These are phyloP conservation scores for Champsocephalus esox DNA, from an alignment of 2,797 vertebrate genomes.

Conservation along the genomic window DNA sequence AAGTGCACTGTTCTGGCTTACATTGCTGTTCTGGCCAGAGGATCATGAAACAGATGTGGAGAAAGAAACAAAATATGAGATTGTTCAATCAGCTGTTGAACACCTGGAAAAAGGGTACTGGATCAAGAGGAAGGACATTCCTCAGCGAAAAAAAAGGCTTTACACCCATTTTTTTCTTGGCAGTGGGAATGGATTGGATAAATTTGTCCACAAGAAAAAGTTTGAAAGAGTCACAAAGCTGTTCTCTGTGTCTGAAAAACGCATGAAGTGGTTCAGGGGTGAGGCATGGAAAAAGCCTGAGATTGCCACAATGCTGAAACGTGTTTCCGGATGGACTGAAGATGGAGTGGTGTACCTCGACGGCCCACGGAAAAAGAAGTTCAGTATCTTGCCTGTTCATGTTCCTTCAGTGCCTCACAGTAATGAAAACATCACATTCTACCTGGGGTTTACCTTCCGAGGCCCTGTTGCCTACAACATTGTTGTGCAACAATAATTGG, in stretches of 20 bases:
- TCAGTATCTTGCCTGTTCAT: conserved; percentile 79
- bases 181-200: conserved; percentile 73
- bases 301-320: conserved; percentile 73
- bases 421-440: conserved; percentile 89
- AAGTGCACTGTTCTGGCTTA: conserved; percentile 83
- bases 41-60: conserved; percentile 75
- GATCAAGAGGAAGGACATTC: conserved; percentile 84
- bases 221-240: conserved; percentile 68
- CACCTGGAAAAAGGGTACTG: conserved; percentile 75
- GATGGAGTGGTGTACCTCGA: conserved; percentile 82
- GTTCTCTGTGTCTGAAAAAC: conserved; percentile 69
- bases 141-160: conserved; percentile 81
- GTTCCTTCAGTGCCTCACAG: conserved; percentile 81
- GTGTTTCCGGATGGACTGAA: conserved; percentile 88
- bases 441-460: conserved; percentile 87
- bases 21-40: conserved; percentile 89
- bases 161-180: conserved; percentile 88
- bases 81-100: conserved; percentile 80
- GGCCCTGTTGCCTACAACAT: conserved; percentile 87
- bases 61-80: conserved; percentile 78
- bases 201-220: conserved; percentile 79
- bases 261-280: conserved; percentile 76
- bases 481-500: conserved; percentile 50
- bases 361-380: conserved; percentile 75
- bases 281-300: conserved; percentile 74